These are phyloP conservation scores for Enteromius anoplus DNA, from an alignment of 2,797 vertebrate genomes.

Conservation along the genomic window DNA sequence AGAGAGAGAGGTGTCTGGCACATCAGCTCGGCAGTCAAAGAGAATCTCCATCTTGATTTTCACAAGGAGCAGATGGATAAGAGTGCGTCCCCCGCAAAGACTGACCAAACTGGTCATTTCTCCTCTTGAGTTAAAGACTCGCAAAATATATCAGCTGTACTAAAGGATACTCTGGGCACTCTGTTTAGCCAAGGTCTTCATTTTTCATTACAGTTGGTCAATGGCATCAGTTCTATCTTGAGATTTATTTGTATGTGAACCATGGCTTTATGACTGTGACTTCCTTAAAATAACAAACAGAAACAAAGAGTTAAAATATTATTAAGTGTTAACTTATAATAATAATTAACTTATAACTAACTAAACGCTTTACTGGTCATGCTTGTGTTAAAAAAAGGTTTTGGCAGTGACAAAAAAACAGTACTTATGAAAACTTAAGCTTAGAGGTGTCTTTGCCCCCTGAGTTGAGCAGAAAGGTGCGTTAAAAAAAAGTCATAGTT, in stretches of 20 bases:
- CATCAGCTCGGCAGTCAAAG: constrained; percentile 29
- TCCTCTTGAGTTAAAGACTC: background rate
- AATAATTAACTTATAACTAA: too few species aligned
- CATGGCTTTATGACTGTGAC: background rate
- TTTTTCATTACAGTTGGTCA: constrained; percentile 40
- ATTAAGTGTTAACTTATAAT: background rate
- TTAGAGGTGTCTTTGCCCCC: constrained; percentile 38
- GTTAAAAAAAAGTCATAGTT: constrained; percentile 56
- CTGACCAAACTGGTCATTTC: background rate
- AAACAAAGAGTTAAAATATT: background rate
- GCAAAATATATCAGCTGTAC: constrained; percentile 11
- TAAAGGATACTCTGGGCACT: constrained; percentile 22
- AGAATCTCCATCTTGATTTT: constrained; percentile 29
- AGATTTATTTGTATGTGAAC: background rate
- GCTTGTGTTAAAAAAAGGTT: constrained; percentile 42
- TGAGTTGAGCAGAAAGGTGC: constrained; percentile 42
- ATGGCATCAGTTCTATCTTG: background rate
- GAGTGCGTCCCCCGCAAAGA: background rate
- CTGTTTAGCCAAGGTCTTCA: constrained; percentile 8
- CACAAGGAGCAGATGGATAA: constrained; percentile 11
- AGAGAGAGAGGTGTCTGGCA: constrained; percentile 27
- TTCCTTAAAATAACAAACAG: background rate
- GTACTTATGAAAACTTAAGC: constrained; percentile 31
- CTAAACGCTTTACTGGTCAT: constrained; percentile 28
- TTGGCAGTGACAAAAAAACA: constrained; percentile 35